Conservation (phyloP, 2,797 vertebrate genomes). For the Hozukius guyotensis region DNA sequence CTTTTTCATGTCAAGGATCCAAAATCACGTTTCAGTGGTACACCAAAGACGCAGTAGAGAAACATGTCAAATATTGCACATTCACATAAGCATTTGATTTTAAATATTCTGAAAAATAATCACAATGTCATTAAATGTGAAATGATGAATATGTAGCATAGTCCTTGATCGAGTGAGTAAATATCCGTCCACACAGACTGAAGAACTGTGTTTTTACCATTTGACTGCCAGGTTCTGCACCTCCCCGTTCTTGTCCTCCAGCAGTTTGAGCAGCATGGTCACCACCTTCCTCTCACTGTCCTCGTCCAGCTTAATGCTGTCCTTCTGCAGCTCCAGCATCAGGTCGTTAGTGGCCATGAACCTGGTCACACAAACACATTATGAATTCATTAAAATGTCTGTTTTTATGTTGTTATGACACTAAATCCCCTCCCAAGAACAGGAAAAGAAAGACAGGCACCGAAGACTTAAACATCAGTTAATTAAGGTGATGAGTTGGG, state of each 20-base stretch:
- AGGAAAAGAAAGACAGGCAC: neutral
- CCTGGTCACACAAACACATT: slow-evolving; percentile 68
- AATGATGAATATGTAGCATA: too few species aligned
- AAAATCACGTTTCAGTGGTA: too few species aligned
- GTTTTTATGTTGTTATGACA: neutral
- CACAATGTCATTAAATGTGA: too few species aligned
- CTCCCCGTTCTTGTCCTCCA: slow-evolving; percentile 97
- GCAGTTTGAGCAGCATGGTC: slow-evolving; percentile 90
- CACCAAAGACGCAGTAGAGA: too few species aligned
- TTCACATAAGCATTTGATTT: too few species aligned
- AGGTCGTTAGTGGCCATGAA: slow-evolving; percentile 98
- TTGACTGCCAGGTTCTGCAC: slow-evolving; percentile 97
- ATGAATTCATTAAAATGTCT: neutral
- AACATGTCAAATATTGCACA: too few species aligned
- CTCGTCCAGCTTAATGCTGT: slow-evolving; percentile 95
- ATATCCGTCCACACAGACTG: too few species aligned
- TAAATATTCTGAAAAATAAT: too few species aligned
- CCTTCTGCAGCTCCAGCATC: slow-evolving; percentile 96
- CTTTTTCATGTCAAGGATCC: too few species aligned
- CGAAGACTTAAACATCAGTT: neutral
- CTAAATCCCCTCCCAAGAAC: neutral
- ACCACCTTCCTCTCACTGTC: slow-evolving; percentile 96
- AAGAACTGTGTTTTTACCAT: slow-evolving; percentile 51
- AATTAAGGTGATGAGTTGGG: neutral
- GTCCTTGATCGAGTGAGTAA: too few species aligned